Evolutionary conservation across 1,140 invertebrate species (phyloP).

Genomic region (Drosophila hydei): DNA sequence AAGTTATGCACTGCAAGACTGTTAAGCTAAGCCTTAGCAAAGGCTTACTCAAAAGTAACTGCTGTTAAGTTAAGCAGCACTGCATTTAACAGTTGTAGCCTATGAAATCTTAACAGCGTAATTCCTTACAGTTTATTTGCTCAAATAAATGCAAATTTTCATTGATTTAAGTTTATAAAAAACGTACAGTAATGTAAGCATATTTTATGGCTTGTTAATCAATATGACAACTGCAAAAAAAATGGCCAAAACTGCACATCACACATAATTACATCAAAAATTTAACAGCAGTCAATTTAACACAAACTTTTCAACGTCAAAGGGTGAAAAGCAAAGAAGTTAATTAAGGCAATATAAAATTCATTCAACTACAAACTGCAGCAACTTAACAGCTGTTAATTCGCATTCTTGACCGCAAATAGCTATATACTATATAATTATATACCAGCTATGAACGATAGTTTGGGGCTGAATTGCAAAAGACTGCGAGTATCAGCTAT

Average conservation of each 20-base stretch:
- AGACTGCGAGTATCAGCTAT: slow-evolving; percentile 7
- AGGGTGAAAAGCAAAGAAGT: neutral
- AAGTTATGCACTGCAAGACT: no score
- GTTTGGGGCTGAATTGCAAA: slow-evolving; percentile 7
- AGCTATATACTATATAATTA: slow-evolving; percentile 1
- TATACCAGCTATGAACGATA: neutral
- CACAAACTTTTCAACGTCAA: neutral
- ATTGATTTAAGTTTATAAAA: no score
- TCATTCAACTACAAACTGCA: neutral
- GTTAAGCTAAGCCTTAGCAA: neutral
- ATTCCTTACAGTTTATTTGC: no score
- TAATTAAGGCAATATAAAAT: slow-evolving; percentile 3
- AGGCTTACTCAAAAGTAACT: neutral
- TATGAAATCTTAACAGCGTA: no score
- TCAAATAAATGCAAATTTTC: no score
- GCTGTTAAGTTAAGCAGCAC: no score
- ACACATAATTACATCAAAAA: neutral
- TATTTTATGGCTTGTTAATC: no score
- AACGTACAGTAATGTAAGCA: no score
- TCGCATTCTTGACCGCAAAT: neutral
- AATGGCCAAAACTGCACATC: slow-evolving; percentile 1
- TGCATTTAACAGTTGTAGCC: no score
- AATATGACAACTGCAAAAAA: neutral
- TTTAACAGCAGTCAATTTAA: neutral
- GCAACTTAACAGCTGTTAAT: neutral